Conservation (phyloP, 2,797 vertebrate genomes). For the Limosa lapponica region DNA sequence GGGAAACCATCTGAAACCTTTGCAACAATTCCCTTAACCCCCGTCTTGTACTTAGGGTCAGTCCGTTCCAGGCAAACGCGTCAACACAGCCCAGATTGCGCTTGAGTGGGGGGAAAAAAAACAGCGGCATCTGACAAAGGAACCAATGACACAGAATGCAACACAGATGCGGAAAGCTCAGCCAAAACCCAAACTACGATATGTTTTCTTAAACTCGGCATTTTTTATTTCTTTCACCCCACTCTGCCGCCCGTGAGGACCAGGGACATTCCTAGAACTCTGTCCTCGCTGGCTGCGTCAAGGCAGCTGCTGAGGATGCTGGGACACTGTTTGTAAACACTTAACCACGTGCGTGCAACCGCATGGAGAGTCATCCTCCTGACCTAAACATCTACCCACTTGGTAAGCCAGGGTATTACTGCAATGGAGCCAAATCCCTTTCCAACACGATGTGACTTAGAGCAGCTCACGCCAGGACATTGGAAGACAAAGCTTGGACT, state of each 20-base stretch:
- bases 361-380: conserved; percentile 5
- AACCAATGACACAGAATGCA: background rate
- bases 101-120: accelerated
- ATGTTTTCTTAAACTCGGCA: background rate
- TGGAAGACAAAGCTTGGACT: background rate
- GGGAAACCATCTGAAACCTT: background rate
- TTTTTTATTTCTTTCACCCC: background rate
- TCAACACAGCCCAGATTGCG: background rate
- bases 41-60: background rate
- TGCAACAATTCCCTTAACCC: background rate
- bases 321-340: conserved; percentile 52
- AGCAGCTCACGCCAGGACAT: background rate
- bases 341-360: conserved; percentile 4
- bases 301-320: conserved; percentile 45
- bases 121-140: background rate
- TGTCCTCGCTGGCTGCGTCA: background rate
- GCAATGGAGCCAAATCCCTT: background rate
- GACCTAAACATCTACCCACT: background rate
- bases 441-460: background rate
- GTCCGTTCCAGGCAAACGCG: background rate
- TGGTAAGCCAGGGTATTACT: background rate
- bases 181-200: conserved; percentile 2
- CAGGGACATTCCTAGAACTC: conserved; percentile 26
- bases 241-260: accelerated
- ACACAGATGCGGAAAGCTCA: conserved; percentile 12